Evolutionary conservation across 2,113 vertebrate species (phyloP).

Genomic region (Camelus bactrianus): DNA sequence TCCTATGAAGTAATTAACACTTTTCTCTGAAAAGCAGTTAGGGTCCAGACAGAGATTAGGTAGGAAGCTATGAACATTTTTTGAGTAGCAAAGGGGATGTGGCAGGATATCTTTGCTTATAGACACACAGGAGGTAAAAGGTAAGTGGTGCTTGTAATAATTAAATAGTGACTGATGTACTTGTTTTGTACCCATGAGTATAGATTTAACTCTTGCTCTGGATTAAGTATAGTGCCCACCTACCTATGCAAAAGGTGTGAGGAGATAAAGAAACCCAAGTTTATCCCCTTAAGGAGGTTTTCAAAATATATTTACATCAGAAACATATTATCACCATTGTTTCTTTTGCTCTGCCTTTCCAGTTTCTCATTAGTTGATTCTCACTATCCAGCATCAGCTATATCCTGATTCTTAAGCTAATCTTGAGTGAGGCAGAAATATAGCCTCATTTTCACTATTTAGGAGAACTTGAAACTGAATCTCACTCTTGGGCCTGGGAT

Average conservation of each 20-base stretch:
- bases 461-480: background rate
- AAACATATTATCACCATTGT: background rate
- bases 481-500: background rate
- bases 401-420: background rate
- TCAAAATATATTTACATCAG: background rate
- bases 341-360: conserved; percentile 1
- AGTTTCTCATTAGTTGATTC: background rate
- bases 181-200: background rate
- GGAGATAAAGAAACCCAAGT: background rate
- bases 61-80: conserved; percentile 41
- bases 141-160: background rate
- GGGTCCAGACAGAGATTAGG: background rate
- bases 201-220: background rate
- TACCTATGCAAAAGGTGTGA: background rate
- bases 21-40: conserved; percentile 48
- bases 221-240: background rate
- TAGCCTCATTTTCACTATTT: background rate
- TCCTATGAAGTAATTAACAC: background rate
- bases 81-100: background rate
- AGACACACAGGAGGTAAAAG: background rate
- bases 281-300: background rate
- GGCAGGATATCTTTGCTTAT: conserved; percentile 7
- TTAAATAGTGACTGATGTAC: background rate
- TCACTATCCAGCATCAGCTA: background rate
- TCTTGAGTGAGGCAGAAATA: background rate